A percentile compares a stretch with the other conserved stretches of the same genome.
phyloP scores from a whole-genome alignment of 1,140 invertebrate genomes.

The Tetramorium alpestre region DNA sequence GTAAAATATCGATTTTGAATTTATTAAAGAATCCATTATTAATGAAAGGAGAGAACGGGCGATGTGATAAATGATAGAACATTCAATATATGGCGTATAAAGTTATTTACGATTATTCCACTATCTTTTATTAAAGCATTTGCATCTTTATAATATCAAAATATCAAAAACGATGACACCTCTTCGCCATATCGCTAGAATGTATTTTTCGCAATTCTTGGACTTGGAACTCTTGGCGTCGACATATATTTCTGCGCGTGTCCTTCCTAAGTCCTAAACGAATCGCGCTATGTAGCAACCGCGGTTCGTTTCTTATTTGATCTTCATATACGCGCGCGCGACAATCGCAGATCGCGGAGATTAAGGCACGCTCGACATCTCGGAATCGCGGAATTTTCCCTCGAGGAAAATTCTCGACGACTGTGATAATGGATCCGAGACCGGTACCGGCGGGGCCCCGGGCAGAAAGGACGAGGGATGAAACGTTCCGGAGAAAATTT shows the following conservation, averaged over 20 bases:
- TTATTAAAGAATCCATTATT: constrained; percentile 36
- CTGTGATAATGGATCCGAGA: constrained; percentile 58
- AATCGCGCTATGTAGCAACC: neutral
- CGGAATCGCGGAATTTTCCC: constrained; percentile 53
- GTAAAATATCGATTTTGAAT: constrained; percentile 17
- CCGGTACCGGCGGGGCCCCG: constrained; percentile 3
- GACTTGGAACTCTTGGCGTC: neutral
- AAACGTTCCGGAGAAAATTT: constrained; percentile 61
- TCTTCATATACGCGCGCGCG: constrained; percentile 21
- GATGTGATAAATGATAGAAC: constrained; percentile 1
- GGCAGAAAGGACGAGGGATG: constrained; percentile 39
- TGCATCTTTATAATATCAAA: constrained; percentile 7
- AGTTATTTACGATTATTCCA: constrained; percentile 17
- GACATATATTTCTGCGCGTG: constrained; percentile 13
- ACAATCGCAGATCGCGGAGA: constrained; percentile 49
- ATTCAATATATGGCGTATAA: neutral
- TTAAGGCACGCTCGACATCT: constrained; percentile 46
- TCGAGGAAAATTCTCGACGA: constrained; percentile 50
- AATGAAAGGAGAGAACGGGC: neutral
- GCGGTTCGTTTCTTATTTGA: constrained; percentile 37
- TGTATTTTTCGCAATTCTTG: neutral
- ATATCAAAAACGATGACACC: neutral
- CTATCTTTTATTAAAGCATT: neutral
- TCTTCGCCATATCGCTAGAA: neutral
- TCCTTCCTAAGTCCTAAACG: neutral